Conservation (phyloP, 1,140 invertebrate genomes). For the Apis dorsata region DNA sequence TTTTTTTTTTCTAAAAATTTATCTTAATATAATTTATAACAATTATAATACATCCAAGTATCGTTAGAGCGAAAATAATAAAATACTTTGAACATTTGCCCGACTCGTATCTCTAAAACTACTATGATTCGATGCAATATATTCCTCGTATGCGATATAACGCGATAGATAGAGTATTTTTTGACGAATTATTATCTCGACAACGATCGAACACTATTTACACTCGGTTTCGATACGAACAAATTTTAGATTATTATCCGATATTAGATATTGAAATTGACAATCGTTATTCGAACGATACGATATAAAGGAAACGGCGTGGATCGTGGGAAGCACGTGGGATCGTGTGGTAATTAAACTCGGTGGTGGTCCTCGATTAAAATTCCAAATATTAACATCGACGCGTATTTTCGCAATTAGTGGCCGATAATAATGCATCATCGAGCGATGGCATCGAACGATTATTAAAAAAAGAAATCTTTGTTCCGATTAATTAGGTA, state of each 20-base stretch:
- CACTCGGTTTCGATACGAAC: no score
- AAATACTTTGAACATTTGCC: no score
- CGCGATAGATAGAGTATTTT: not conserved
- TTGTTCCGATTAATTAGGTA: not conserved
- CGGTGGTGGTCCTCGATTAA: not conserved
- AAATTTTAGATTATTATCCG: not conserved
- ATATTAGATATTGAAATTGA: constrained; percentile 12
- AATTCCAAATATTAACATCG: not conserved
- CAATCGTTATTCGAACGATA: not conserved
- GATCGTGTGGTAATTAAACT: constrained; percentile 3
- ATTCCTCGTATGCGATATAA: not conserved
- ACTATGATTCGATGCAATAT: not conserved
- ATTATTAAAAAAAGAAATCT: not conserved
- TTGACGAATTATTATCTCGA: not conserved
- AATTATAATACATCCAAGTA: no score
- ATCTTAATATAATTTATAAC: no score
- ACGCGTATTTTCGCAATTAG: not conserved
- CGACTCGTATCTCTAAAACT: not conserved
- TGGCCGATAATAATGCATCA: not conserved
- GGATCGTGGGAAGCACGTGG: no score
- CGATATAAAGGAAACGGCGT: not conserved
- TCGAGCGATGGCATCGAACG: not conserved
- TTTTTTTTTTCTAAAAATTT: no score
- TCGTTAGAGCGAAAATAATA: no score
- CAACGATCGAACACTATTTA: not conserved